phyloP scores from a whole-genome alignment of 2,113 vertebrate species.

The Hystrix brachyura region DNA sequence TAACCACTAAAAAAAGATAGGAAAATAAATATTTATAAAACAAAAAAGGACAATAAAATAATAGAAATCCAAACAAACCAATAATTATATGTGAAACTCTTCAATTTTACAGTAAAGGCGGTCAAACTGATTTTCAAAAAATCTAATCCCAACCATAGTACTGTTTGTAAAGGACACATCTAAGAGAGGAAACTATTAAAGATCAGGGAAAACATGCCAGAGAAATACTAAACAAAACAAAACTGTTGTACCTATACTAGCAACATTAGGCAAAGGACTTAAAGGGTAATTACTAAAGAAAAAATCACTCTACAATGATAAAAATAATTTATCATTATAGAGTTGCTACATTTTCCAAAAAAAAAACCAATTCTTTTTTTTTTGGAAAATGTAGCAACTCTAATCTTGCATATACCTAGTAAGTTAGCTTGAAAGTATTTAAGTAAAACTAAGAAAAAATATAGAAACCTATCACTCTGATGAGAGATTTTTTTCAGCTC shows the following conservation, averaged over 20 bases:
- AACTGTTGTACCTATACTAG: neutral
- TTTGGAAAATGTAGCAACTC: conserved; percentile 22
- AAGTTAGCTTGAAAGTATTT: conserved; percentile 51
- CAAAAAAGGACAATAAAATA: conserved; percentile 22
- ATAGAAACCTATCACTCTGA: conserved; percentile 14
- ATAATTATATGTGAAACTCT: conserved; percentile 12
- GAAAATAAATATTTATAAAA: conserved; percentile 23
- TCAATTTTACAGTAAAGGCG: neutral
- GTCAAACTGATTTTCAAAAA: neutral
- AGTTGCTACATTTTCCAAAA: no score
- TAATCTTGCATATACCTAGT: neutral
- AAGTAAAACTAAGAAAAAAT: neutral
- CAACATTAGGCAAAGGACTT: neutral
- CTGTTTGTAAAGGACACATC: neutral
- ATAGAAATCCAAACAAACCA: conserved; percentile 34
- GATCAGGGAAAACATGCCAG: neutral
- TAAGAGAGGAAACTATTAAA: neutral
- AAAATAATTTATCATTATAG: neutral
- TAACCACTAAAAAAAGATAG: conserved; percentile 21
- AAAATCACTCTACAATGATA: conserved; percentile 29
- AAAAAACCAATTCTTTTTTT: neutral
- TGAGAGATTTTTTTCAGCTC: neutral
- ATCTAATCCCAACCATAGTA: neutral
- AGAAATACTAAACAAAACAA: conserved; percentile 6
- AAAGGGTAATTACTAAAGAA: neutral